A percentile compares a stretch with the other conserved stretches of the same genome.
These are phyloP conservation scores for Panonychus citri DNA, from an alignment of 1,140 invertebrate genomes.

Conservation along the genomic window DNA sequence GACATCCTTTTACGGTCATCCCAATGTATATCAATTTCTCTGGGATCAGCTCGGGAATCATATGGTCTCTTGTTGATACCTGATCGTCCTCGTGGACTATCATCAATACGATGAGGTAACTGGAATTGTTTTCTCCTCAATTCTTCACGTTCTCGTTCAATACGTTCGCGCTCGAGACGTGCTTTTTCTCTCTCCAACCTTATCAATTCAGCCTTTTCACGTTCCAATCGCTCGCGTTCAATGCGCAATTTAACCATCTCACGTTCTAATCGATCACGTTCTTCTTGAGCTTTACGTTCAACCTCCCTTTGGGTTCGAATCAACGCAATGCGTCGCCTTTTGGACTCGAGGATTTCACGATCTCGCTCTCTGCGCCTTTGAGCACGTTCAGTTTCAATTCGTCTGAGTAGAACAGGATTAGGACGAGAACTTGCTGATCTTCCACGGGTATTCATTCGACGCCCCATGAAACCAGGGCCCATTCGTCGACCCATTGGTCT, in stretches of 20 bases:
- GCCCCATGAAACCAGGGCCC: background rate
- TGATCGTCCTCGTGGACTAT: background rate
- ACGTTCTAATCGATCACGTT: constrained; percentile 45
- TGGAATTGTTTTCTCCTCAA: constrained; percentile 31
- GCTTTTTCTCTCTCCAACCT: constrained; percentile 54
- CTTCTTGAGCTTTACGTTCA: constrained; percentile 52
- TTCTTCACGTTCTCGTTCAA: constrained; percentile 57
- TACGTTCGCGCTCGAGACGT: constrained; percentile 49
- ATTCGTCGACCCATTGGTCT: constrained; percentile 1
- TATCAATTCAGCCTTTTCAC: constrained; percentile 52
- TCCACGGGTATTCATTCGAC: background rate
- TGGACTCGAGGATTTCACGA: constrained; percentile 3
- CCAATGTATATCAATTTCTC: constrained; percentile 8
- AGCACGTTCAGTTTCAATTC: constrained; percentile 51
- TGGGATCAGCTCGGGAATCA: background rate
- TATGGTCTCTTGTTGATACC: background rate
- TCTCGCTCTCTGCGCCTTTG: constrained; percentile 43
- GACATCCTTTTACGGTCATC: constrained; percentile 9
- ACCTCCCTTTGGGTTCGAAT: constrained; percentile 43
- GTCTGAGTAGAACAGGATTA: constrained; percentile 1
- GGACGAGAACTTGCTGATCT: background rate
- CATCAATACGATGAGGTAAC: background rate
- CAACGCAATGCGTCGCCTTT: constrained; percentile 35
- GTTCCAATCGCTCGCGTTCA: constrained; percentile 48
- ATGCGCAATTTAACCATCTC: constrained; percentile 20